Evolutionary conservation across 2,113 vertebrate genomes (phyloP), one percentile per base, ranked within the genome.

Genomic region (Brevimyrus niger): DNA sequence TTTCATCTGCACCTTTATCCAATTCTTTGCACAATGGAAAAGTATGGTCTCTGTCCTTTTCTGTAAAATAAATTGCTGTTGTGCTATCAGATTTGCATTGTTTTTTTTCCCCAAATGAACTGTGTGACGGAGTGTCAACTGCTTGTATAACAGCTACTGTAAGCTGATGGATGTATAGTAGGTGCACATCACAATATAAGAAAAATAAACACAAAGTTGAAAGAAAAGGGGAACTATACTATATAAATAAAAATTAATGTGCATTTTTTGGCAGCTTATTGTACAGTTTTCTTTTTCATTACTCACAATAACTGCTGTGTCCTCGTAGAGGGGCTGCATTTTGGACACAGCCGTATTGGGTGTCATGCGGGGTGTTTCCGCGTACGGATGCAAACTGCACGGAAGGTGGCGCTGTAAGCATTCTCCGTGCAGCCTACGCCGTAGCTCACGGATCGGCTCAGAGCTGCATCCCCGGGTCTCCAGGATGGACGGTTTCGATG

Each of bases 401-500:
- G 8, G 55, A n/a, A 61, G 21, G 55, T 9, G 55, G 55, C 55
- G 55, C 55, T 61, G 55, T 61, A 9, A n/a, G 55, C 55, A n/a
- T 61, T 61, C 19, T 53, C 17, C 51, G 51, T 17, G 51, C 51
- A 53, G 17, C 55, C 55, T 61, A n/a, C 58, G n/a, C n/a, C 9
- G 2, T 65, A 27, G 9, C 9, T n/a, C 58, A 27, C 27, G 13
- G 31, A 76, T 38, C 69, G 13, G 69, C 69, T 38, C 31, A 13
- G 27, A 38, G 3, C 31, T 38, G 11, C 15, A 76, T 17, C n/a
- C 3, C 76, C 76, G 80, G 19, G 42, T 23, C 21, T 83, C 38
- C 44, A n/a, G 42, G 53, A 94, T 94, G 93, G 93, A 95, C 58
- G 86, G 88, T 35, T 94, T 95, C 85, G 91, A 92, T 19, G 91